Conservation (phyloP, 2,113 vertebrate genomes). For the Crotalus horridus region DNA sequence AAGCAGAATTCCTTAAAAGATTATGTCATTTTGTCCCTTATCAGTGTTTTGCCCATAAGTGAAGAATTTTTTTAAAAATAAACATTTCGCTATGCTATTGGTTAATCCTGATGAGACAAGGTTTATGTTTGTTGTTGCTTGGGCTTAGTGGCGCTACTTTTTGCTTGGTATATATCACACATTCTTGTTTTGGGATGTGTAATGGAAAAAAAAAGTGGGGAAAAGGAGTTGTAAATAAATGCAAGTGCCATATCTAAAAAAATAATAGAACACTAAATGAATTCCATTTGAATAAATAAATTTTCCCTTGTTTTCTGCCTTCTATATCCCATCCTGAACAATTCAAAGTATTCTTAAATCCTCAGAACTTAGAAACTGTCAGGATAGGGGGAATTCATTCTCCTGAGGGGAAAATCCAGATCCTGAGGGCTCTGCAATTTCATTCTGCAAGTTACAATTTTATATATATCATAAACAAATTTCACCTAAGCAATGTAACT, state of each 20-base stretch:
- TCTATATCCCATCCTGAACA: background rate
- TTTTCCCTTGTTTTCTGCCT: background rate
- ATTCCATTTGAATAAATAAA: background rate
- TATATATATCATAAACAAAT: background rate
- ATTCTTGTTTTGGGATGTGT: background rate
- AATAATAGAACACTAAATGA: background rate
- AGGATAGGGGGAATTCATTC: background rate
- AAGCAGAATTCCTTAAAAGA: background rate
- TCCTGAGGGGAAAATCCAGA: background rate
- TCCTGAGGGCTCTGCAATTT: background rate
- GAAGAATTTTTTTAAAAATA: background rate
- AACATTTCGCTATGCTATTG: background rate
- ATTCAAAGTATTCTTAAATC: background rate
- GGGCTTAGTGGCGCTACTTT: background rate
- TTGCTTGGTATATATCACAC: background rate
- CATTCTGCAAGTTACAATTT: background rate
- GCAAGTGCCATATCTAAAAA: background rate
- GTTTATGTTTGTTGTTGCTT: background rate
- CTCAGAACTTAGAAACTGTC: background rate
- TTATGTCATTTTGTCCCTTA: background rate
- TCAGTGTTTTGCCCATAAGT: background rate
- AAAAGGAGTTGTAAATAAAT: background rate
- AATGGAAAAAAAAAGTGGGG: background rate
- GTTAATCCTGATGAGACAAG: background rate
- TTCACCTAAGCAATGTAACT: background rate